Conservation (phyloP, 2,888 invertebrate species). For the Limenitis camilla region DNA sequence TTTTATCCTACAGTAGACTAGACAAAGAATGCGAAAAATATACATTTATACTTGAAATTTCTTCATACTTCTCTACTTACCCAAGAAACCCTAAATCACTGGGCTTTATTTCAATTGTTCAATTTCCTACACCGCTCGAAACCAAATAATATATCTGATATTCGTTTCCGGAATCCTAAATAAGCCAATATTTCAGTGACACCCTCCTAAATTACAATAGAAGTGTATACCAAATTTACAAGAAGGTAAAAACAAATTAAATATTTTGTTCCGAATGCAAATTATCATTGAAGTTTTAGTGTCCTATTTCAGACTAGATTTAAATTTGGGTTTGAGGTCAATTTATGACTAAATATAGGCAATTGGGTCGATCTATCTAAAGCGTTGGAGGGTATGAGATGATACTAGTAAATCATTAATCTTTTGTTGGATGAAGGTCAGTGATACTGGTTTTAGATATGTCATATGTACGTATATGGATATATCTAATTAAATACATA, state of each 20-base stretch:
- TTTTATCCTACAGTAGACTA: too few relatives aligned
- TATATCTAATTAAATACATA: too few relatives aligned
- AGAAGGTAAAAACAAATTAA: too few relatives aligned
- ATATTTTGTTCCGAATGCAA: too few relatives aligned
- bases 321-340: background rate
- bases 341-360: slow-evolving; percentile 1
- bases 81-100: background rate
- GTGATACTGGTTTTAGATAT: too few relatives aligned
- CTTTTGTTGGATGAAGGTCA: too few relatives aligned
- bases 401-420: too few relatives aligned
- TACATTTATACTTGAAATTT: background rate
- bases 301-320: background rate
- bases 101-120: background rate
- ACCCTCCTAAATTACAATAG: slow-evolving; percentile 2
- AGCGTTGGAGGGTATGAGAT: too few relatives aligned
- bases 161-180: slow-evolving; percentile 6
- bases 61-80: background rate
- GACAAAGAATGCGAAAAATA: too few relatives aligned
- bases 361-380: slow-evolving; percentile 1
- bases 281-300: too few relatives aligned
- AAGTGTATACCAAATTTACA: background rate
- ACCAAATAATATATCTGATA: slow-evolving; percentile 1
- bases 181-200: slow-evolving; percentile 2
- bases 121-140: background rate
- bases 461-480: too few relatives aligned